These are phyloP conservation scores for Apodemia hepburni DNA, from an alignment of 2,888 invertebrate species.

Conservation along the genomic window DNA sequence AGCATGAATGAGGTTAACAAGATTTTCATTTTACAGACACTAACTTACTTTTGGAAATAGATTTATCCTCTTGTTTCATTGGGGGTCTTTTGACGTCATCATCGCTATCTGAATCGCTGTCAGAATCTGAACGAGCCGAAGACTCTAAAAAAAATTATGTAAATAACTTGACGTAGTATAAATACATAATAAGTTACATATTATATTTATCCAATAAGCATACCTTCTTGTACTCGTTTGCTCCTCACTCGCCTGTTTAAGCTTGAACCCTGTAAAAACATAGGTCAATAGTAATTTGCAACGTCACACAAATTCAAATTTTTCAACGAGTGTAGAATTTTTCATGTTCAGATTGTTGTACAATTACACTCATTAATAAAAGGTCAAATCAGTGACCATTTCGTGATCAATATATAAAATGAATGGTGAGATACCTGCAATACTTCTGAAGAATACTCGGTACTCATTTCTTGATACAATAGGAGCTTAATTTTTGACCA, in stretches of 20 bases:
- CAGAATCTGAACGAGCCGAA: slow-evolving; percentile 65
- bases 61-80: slow-evolving; percentile 64
- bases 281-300: background rate
- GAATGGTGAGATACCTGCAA: too few species aligned
- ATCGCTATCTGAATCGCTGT: slow-evolving; percentile 78
- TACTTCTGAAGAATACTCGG: too few species aligned
- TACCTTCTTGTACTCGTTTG: slow-evolving; percentile 63
- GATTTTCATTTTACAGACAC: background rate
- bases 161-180: slow-evolving; percentile 14
- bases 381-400: too few species aligned
- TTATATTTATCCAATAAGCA: slow-evolving; percentile 2
- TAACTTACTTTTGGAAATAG: slow-evolving; percentile 50
- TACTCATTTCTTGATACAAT: too few species aligned
- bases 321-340: too few species aligned
- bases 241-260: slow-evolving; percentile 60
- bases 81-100: slow-evolving; percentile 61
- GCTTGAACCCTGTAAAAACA: slow-evolving; percentile 60
- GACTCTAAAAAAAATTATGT: slow-evolving; percentile 48
- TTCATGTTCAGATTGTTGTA: too few species aligned
- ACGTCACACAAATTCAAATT: background rate
- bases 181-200: too few species aligned
- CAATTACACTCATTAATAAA: too few species aligned
- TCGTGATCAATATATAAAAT: too few species aligned
- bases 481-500: too few species aligned
- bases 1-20: background rate